Conservation (phyloP, 2,113 vertebrate species). For the Larimichthys polyactis region DNA sequence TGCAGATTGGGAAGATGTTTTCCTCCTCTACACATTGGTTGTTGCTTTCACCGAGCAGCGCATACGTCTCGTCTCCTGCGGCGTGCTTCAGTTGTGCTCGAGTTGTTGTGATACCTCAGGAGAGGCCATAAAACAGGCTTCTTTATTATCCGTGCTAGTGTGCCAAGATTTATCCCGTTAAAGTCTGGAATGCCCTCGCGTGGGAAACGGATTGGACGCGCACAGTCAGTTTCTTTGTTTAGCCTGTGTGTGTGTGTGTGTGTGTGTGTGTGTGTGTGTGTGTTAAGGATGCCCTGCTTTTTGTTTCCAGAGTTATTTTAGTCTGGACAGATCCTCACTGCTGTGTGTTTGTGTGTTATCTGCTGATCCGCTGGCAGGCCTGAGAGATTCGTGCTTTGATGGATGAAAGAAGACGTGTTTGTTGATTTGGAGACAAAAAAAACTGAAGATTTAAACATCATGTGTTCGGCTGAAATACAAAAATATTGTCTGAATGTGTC, state of each 20-base stretch:
- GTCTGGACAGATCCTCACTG: slow-evolving; percentile 41
- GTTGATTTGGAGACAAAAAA: background rate
- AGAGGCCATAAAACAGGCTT: slow-evolving; percentile 47
- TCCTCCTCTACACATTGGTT: background rate
- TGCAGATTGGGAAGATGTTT: slow-evolving; percentile 4
- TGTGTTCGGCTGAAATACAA: background rate
- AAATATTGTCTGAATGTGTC: background rate
- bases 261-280: background rate
- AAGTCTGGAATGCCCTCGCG: slow-evolving; percentile 70
- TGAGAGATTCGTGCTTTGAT: slow-evolving; percentile 22
- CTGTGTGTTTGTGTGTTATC: slow-evolving; percentile 21
- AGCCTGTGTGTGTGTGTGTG: slow-evolving; percentile 1
- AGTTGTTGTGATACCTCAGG: slow-evolving; percentile 59
- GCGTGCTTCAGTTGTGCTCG: slow-evolving; percentile 30
- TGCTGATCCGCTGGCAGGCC: slow-evolving; percentile 30
- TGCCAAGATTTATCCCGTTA: slow-evolving; percentile 75
- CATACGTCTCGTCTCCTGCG: slow-evolving; percentile 4
- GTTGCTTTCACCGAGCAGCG: background rate
- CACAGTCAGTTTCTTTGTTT: slow-evolving; percentile 74
- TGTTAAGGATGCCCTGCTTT: slow-evolving; percentile 63
- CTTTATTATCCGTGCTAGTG: slow-evolving; percentile 55
- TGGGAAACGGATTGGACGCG: slow-evolving; percentile 62
- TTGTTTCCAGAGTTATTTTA: slow-evolving; percentile 72
- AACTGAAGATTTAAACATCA: background rate
- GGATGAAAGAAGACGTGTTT: background rate